Percentiles rank a stretch among this genome's conserved stretches.
phyloP scores from a whole-genome alignment of 2,888 invertebrate species.

The Agrochola lychnidis region DNA sequence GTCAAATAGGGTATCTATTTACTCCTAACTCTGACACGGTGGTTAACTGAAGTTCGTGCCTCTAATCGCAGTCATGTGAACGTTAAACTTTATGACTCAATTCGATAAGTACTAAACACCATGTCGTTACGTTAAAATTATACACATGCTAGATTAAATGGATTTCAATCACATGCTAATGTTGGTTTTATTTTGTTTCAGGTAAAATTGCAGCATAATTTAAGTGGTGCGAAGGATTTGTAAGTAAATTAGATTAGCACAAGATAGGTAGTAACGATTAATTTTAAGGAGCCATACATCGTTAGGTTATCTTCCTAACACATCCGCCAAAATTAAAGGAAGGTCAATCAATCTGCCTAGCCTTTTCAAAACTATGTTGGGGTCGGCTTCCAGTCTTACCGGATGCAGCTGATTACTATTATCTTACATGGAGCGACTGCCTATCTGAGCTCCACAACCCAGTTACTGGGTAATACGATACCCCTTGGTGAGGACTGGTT shows the following conservation, averaged over 20 bases:
- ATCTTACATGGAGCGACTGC: too few relatives aligned
- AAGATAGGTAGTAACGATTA: not conserved
- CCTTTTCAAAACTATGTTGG: too few relatives aligned
- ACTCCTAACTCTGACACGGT: not conserved
- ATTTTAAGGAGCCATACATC: too few relatives aligned
- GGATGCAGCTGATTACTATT: too few relatives aligned
- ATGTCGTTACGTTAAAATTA: conserved; percentile 2
- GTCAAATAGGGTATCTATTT: conserved; percentile 3
- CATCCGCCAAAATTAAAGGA: not conserved
- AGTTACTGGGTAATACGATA: too few relatives aligned
- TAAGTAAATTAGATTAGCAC: conserved; percentile 4
- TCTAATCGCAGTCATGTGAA: conserved; percentile 11
- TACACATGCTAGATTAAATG: not conserved
- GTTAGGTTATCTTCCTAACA: not conserved
- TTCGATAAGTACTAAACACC: not conserved
- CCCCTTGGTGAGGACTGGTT: too few relatives aligned
- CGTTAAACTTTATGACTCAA: conserved; percentile 21
- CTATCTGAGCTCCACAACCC: too few relatives aligned
- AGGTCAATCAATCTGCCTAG: not conserved
- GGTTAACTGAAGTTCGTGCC: conserved; percentile 20
- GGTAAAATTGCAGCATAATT: conserved; percentile 33
- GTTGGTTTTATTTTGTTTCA: conserved; percentile 46
- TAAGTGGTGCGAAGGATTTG: not conserved
- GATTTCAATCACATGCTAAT: conserved; percentile 14
- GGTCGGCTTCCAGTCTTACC: too few relatives aligned